Conservation (phyloP, 2,888 invertebrate species). For the Erynnis tages region DNA sequence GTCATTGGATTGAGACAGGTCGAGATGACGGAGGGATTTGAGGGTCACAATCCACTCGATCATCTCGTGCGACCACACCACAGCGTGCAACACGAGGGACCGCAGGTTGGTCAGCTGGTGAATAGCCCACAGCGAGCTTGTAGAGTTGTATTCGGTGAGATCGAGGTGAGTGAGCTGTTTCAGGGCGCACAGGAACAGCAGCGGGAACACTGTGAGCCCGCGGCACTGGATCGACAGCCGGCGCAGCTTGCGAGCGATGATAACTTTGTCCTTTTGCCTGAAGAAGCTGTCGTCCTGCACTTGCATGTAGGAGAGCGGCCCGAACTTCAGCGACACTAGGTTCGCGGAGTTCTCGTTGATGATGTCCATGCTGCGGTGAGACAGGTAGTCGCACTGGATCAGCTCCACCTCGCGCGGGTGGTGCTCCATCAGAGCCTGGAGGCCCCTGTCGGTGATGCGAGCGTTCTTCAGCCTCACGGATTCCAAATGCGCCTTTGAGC, state of each 20-base stretch:
- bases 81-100: conserved; percentile 91
- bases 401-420: conserved; percentile 88
- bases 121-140: conserved; percentile 85
- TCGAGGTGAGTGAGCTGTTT: conserved; percentile 85
- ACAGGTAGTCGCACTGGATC: conserved; percentile 86
- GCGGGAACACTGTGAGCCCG: conserved; percentile 67
- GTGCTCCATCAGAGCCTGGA: conserved; percentile 87
- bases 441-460: conserved; percentile 86
- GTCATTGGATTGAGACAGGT: conserved; percentile 89
- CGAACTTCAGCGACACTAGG: conserved; percentile 86
- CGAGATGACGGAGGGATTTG: conserved; percentile 85
- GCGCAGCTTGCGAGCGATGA: conserved; percentile 82
- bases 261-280: conserved; percentile 72
- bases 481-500: conserved; percentile 87
- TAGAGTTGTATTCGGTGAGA: conserved; percentile 84
- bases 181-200: conserved; percentile 82
- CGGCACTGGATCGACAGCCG: conserved; percentile 82
- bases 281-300: conserved; percentile 70
- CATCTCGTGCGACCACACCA: conserved; percentile 84
- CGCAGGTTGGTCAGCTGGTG: conserved; percentile 84
- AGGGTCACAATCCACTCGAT: conserved; percentile 83
- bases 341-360: conserved; percentile 87
- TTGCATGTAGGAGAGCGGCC: conserved; percentile 84
- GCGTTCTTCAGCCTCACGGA: conserved; percentile 86
- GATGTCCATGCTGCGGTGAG: conserved; percentile 82